Evolutionary conservation across 2,888 invertebrate species (phyloP).

Genomic region (Thecophora atra): DNA sequence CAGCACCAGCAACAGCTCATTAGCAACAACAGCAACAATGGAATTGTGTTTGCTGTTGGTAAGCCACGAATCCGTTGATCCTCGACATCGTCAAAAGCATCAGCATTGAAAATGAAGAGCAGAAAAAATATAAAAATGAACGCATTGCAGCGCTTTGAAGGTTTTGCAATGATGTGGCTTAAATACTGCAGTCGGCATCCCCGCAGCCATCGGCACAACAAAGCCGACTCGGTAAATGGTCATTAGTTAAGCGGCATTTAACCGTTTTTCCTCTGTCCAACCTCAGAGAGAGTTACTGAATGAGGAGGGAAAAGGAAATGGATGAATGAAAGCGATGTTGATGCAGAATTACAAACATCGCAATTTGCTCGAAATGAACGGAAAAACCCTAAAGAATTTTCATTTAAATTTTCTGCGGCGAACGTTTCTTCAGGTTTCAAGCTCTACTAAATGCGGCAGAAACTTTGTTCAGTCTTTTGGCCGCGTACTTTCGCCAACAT

Average conservation of each 20-base stretch:
- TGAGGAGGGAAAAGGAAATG: background rate
- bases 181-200: conserved; percentile 5
- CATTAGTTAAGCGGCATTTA: conserved; percentile 15
- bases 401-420: conserved; percentile 19
- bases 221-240: background rate
- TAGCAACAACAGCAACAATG: conserved; percentile 33
- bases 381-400: conserved; percentile 30
- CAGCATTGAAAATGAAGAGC: background rate
- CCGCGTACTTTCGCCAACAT: conserved; percentile 18
- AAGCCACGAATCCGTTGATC: conserved; percentile 25
- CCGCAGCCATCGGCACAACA: background rate
- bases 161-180: conserved; percentile 5
- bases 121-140: conserved; percentile 2
- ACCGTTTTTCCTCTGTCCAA: background rate
- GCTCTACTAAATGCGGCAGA: background rate
- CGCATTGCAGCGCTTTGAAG: background rate
- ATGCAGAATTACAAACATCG: background rate
- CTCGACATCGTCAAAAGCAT: conserved; percentile 16
- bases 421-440: background rate
- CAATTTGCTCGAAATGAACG: conserved; percentile 27
- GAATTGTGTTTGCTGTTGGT: conserved; percentile 5
- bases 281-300: background rate
- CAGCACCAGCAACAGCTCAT: conserved; percentile 26
- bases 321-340: background rate
- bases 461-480: conserved; percentile 7